phyloP scores from a whole-genome alignment of 2,797 vertebrate genomes.

The Urocyon cinereoargenteus region DNA sequence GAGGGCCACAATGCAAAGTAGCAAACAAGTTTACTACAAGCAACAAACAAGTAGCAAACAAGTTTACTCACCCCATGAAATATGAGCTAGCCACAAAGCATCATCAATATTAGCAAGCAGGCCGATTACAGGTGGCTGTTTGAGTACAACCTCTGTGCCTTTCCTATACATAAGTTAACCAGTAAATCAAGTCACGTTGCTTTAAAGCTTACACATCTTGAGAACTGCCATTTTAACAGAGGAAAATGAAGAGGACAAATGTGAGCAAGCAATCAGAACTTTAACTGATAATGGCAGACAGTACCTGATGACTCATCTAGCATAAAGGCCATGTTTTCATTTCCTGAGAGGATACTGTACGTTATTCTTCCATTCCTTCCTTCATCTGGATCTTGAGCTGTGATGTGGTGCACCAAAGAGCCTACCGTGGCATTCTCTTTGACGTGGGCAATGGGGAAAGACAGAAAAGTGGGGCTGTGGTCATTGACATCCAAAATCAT shows the following conservation, averaged over 20 bases:
- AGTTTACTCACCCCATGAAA: neutral
- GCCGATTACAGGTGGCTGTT: neutral
- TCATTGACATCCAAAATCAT: conserved; percentile 95
- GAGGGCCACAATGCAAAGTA: neutral
- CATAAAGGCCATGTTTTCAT: conserved; percentile 89
- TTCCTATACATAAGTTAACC: neutral
- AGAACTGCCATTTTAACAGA: conserved; percentile 4
- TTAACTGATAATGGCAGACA: neutral
- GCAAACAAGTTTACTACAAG: neutral
- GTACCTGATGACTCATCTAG: conserved; percentile 94
- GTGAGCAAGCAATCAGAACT: neutral
- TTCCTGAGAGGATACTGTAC: conserved; percentile 91
- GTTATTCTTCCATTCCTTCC: conserved; percentile 91
- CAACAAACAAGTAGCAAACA: neutral
- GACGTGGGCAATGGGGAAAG: conserved; percentile 85
- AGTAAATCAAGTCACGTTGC: neutral
- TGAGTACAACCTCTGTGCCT: neutral
- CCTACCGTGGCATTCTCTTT: conserved; percentile 92
- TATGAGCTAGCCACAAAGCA: neutral
- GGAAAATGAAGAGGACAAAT: neutral
- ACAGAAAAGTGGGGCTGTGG: conserved; percentile 92
- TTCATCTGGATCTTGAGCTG: conserved; percentile 92
- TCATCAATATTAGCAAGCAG: neutral
- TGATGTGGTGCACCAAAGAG: conserved; percentile 90
- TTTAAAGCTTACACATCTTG: neutral